Evolutionary conservation across 1,140 invertebrate species (phyloP), one percentile per base, ranked within the genome.

Genomic region (Drosophila carrolli): DNA sequence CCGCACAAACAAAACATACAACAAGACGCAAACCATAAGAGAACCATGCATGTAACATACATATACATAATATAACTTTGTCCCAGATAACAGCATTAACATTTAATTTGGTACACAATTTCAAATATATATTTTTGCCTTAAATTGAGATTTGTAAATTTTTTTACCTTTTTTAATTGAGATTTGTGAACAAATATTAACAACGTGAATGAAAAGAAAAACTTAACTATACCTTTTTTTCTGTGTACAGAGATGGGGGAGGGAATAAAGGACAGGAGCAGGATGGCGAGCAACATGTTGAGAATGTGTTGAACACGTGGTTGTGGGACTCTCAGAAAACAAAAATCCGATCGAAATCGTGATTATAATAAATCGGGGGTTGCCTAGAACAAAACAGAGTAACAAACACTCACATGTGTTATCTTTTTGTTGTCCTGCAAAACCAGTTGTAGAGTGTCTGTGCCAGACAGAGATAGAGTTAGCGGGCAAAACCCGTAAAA

Each of bases 301-400:
- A 59, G 76, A 86, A 86, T 88, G 71, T 86, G 83, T 82, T 86
- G 63, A 86, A 88, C 83, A 86, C 83, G 83, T 86, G 83, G 83
- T 82, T 62, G 50, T 35, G 41, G 16, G 16, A 7, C 57, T 59
- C 57, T 47, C 44, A 27, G 16, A 48, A 59, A 48, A 59, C 51
- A 19, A 6, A 53, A 53, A 53, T 53, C 62, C 29, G 29, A 68
- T 68, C 29, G 60, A 53, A 54, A 68, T 67, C 65, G 47, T 68
- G 61, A 68, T 68, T 54, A 68, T 54, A 68, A 68, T 37, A 37
- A 41, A 61, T 43, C 19, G 9, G 9, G 38, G 59, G 51, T 62
- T 63, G 46, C 46, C 50, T 66, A 68, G 65, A 68, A 68, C 61
- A 41, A 10, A n/a, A 32, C 10, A 41, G 38, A 50, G 10, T 37